phyloP scores from a whole-genome alignment of 2,888 invertebrate genomes.

The Drosophila paracracens region DNA sequence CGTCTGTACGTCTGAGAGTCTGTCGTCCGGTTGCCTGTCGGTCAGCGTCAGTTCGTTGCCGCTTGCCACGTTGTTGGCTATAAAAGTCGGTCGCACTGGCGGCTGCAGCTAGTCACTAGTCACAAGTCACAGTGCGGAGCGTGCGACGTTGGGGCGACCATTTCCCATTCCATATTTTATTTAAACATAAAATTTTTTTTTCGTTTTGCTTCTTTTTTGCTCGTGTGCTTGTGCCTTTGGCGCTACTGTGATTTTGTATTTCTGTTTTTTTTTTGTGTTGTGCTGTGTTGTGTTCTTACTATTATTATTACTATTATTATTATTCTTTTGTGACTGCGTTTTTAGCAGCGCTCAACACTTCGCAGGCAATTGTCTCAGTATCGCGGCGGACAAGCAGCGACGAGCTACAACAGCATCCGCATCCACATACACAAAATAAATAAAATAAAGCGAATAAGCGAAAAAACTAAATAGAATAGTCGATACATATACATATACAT shows the following conservation, averaged over 20 bases:
- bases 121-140: conserved; percentile 52
- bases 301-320: conserved; percentile 14
- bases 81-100: conserved; percentile 70
- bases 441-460: background rate
- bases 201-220: conserved; percentile 16
- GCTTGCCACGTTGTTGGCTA: conserved; percentile 65
- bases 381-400: conserved; percentile 65
- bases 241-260: conserved; percentile 20
- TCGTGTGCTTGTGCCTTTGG: conserved; percentile 8
- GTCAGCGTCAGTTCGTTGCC: conserved; percentile 28
- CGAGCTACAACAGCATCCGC: conserved; percentile 56
- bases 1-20: background rate
- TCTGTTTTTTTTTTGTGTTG: conserved; percentile 11
- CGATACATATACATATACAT: background rate
- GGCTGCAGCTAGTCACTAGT: conserved; percentile 59
- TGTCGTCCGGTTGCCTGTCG: conserved; percentile 18
- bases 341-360: conserved; percentile 20
- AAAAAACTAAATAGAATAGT: background rate
- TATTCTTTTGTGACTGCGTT: conserved; percentile 20
- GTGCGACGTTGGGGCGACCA: conserved; percentile 53
- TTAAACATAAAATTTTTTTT: conserved; percentile 16
- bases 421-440: conserved; percentile 8
- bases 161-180: conserved; percentile 54
- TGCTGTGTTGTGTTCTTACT: conserved; percentile 18
- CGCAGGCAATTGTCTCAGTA: conserved; percentile 54